Evolutionary conservation across 1,140 invertebrate species (phyloP), one percentile per base, ranked within the genome.

Genomic region (Leptinotarsa defecta): DNA sequence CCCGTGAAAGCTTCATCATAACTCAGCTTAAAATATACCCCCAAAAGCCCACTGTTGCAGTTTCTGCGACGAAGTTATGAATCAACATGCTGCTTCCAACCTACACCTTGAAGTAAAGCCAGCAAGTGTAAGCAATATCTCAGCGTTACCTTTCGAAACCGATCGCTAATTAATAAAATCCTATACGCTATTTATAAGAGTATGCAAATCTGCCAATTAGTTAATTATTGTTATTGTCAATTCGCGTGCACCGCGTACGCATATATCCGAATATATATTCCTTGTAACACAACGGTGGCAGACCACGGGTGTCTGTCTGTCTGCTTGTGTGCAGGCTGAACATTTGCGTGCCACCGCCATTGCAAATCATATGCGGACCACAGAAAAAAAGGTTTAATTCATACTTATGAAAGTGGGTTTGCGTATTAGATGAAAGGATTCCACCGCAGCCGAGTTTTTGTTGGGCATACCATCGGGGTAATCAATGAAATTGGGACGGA

Each of bases 191-290:
- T 82, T 76, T 78, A 81, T 75, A 52, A 71, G 48, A 17, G 48
- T 78, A 81, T 83, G 81, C 74, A 81, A 81, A 82, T 77, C 48
- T 74, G 77, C 79, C 83, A 83, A 84, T 84, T 84, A 84, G 80
- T 84, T 84, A 84, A 84, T 84, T 84, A 84, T 83, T 84, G 83
- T 84, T 84, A 84, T 84, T 83, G 82, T 80, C 78, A 78, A 80
- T 82, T 84, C 78, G 83, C 83, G 82, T 84, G 83, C 68, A 52
- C 43, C 43, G 43, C 68, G n/a, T 57, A 57, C n/a, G 19, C 68
- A 48, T 70, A 67, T 67, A 67, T 67, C 22, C 48, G 68, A 49
- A 70, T 49, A 70, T 70, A 43, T 43, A 49, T 67, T 27, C 43
- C 68, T 13, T 70, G 68, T 70, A 70, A 48, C 15, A 52, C 68